Base-by-base conservation (phyloP, 1,140 invertebrate genomes). In the Stegodyphus mimosarum region DNA sequence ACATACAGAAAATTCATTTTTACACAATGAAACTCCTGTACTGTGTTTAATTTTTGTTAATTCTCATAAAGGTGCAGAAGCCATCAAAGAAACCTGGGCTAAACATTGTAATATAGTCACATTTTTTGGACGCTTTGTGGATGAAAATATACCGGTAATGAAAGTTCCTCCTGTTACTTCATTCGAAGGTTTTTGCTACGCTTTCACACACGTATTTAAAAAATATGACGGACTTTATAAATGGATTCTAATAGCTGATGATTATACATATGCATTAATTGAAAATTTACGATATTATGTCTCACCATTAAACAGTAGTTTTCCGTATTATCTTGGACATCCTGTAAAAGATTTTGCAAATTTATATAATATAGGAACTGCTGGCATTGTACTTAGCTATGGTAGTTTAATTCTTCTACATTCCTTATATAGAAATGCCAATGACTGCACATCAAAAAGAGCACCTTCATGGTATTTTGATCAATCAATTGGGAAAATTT, bases 191-290 rank as follows among this genome's bases (percentile, higher is more conserved):
- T 86, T 89, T 63, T 89, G 88, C 69, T 80, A 86, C 49, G 83
- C 78, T 15, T 86, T 89, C 18, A 60, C 86, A 15, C 78, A 76
- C 49, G 67, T 80, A 13, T 88, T 80, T 83, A 50, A 80, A 18
- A 87, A 75, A 67, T 88, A 83, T 69, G n/a, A 72, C 71, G 87
- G 89, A 33, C 88, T 90, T 53, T 91, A 89, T 79, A 89, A 91
- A 51, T 91, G 90, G 90, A 88, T 91, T 66, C 75, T 91, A 17
- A 90, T 91, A 70, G 90, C 90, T 18, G 90, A 91, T 86, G 90
- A 91, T 79, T 88, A 89, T 66, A 91, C 90, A 0, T 90, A 89
- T 87, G 91, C 90, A 11, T 88, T 91, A 17, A 76, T 91, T 55
- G 91, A 91, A 83, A 91, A 91, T 84, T 79, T 91, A 13, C 71